These are phyloP conservation scores for Semibalanus balanoides DNA, from an alignment of 1,140 invertebrate species.

Conservation along the genomic window DNA sequence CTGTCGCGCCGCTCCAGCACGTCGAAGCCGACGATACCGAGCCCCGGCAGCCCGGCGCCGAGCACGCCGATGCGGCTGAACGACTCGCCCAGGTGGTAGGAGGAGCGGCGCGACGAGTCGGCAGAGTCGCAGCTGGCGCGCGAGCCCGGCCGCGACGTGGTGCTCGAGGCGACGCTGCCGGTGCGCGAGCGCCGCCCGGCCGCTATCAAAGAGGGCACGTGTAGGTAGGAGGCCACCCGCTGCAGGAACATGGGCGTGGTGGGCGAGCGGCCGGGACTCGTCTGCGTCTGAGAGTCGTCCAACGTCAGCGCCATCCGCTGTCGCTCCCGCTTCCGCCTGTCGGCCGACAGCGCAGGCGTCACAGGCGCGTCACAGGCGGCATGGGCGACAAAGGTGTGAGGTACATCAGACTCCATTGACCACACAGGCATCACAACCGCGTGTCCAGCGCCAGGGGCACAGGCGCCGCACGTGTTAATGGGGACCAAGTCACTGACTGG, in stretches of 20 bases:
- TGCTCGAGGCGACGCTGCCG: not conserved
- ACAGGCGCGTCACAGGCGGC: too few species aligned
- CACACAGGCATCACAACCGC: too few species aligned
- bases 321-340: not conserved
- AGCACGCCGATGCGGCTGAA: slow-evolving; percentile 3
- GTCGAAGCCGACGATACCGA: not conserved
- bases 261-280: not conserved
- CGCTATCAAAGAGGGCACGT: not conserved
- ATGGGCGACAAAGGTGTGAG: too few species aligned
- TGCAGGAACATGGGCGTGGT: slow-evolving; percentile 6
- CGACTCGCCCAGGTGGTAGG: not conserved
- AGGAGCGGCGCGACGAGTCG: not conserved
- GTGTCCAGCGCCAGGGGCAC: too few species aligned
- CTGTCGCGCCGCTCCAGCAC: not conserved
- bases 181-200: not conserved
- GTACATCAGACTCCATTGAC: too few species aligned
- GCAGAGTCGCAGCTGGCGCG: not conserved
- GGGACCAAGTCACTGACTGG: too few species aligned
- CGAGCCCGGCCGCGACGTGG: not conserved
- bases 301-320: not conserved
- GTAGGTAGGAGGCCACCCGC: slow-evolving; percentile 3
- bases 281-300: not conserved
- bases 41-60: not conserved
- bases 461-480: too few species aligned
- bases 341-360: too few species aligned